Evolutionary conservation across 2,113 vertebrate genomes (phyloP).

Genomic region (Gambusia affinis): DNA sequence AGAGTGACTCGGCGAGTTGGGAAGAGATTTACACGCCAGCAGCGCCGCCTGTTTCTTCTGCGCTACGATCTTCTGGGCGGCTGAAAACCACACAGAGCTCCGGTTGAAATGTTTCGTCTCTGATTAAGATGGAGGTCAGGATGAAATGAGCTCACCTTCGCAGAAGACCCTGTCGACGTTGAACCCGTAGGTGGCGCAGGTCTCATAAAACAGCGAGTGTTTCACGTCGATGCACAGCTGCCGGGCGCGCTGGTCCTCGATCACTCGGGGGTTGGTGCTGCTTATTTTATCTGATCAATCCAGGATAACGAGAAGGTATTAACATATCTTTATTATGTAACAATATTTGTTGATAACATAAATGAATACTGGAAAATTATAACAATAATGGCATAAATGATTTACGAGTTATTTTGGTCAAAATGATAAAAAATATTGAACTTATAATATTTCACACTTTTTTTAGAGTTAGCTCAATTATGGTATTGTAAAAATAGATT

Average conservation of each 20-base stretch:
- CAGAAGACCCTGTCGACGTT: constrained; percentile 94
- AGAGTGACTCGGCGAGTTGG: constrained; percentile 93
- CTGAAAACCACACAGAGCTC: constrained; percentile 68
- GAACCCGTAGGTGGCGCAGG: constrained; percentile 95
- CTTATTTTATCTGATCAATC: constrained; percentile 88
- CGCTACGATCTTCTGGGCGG: constrained; percentile 89
- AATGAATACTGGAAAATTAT: not conserved
- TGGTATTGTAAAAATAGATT: not conserved
- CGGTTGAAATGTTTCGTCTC: not conserved
- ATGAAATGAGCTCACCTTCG: constrained; percentile 81
- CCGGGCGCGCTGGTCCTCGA: constrained; percentile 88
- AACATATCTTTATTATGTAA: too few species aligned
- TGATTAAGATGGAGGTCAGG: not conserved
- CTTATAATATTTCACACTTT: too few species aligned
- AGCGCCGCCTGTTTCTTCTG: constrained; percentile 89
- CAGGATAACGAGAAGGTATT: not conserved
- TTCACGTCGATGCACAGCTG: constrained; percentile 87
- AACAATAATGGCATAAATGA: not conserved
- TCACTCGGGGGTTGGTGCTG: constrained; percentile 86
- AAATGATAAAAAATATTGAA: too few species aligned
- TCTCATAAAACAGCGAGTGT: constrained; percentile 93
- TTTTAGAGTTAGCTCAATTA: not conserved
- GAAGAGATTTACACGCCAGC: constrained; percentile 92
- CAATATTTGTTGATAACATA: not conserved
- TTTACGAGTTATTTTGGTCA: not conserved